Evolutionary conservation across 2,797 vertebrate genomes (phyloP).

Genomic region (Cynopterus sphinx): DNA sequence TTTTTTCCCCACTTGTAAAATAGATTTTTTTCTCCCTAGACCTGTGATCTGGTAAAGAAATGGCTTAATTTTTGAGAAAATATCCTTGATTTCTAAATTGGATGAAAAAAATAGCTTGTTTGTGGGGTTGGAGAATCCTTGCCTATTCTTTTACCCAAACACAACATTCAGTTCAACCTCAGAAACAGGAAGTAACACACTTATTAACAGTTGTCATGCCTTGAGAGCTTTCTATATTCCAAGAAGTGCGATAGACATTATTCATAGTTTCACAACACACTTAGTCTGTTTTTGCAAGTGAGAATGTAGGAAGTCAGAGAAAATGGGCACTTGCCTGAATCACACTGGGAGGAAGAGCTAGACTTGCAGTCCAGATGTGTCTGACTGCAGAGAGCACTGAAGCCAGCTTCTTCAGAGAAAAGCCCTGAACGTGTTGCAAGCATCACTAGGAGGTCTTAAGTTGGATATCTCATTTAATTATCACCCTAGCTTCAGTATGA

Average conservation of each 20-base stretch:
- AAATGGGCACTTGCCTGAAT: not conserved
- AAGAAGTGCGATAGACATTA: not conserved
- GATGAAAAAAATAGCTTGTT: not conserved
- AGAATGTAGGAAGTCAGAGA: not conserved
- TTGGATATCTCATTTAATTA: not conserved
- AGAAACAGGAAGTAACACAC: not conserved
- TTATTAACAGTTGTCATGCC: not conserved
- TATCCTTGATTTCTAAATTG: not conserved
- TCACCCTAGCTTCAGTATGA: not conserved
- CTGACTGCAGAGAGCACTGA: not conserved
- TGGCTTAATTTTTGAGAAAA: constrained; percentile 1
- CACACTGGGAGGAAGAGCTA: not conserved
- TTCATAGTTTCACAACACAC: not conserved
- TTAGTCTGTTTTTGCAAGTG: not conserved
- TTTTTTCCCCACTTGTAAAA: not conserved
- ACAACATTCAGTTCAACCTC: not conserved
- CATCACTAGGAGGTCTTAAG: not conserved
- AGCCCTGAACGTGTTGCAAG: not conserved
- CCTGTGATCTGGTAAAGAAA: not conserved
- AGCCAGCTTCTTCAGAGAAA: not conserved
- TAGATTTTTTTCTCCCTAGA: not conserved
- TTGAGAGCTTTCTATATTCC: not conserved
- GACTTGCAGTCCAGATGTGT: not conserved
- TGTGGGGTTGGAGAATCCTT: not conserved
- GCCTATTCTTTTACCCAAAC: not conserved